phyloP scores from a whole-genome alignment of 2,113 vertebrate species.

The Ciconia stormi region DNA sequence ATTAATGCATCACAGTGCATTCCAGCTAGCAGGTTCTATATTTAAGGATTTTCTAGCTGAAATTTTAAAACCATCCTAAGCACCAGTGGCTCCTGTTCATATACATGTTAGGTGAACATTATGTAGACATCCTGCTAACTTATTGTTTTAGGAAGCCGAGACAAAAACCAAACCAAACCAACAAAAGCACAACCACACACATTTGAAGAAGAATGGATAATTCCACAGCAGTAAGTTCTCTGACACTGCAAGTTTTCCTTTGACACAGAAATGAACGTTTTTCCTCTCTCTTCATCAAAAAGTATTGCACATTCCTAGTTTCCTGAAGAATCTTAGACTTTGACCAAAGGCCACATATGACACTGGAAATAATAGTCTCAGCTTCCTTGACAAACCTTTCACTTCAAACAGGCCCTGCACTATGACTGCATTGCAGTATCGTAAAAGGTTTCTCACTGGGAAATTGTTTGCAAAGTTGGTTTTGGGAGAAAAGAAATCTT shows the following conservation, averaged over 20 bases:
- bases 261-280: background rate
- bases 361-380: background rate
- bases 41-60: background rate
- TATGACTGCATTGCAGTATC: accelerated
- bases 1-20: background rate
- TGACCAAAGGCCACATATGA: background rate
- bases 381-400: background rate
- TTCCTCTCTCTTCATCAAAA: background rate
- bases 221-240: background rate
- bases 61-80: background rate
- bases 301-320: background rate
- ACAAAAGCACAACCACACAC: background rate
- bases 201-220: background rate
- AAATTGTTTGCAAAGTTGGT: background rate
- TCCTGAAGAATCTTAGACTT: background rate
- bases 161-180: background rate
- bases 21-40: background rate
- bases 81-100: background rate
- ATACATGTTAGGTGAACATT: background rate
- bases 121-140: background rate
- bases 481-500: background rate
- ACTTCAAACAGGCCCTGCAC: background rate
- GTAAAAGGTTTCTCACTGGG: background rate
- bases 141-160: background rate
- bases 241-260: background rate